Base-by-base conservation (phyloP, 1,140 invertebrate genomes). In the Anagrus nilaparvatae region DNA sequence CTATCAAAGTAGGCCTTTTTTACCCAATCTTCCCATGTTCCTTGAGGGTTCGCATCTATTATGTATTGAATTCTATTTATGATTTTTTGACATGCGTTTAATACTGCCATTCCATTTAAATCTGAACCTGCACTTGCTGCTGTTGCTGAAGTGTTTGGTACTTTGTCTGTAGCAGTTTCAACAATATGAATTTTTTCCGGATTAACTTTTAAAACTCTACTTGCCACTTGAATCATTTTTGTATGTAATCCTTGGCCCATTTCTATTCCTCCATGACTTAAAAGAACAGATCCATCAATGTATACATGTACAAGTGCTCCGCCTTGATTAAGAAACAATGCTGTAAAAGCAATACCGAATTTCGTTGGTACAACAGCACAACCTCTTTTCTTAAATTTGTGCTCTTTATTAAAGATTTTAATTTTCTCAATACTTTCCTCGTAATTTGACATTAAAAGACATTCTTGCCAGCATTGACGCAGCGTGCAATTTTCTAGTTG, bases 221-320 rank as follows among this genome's bases (percentile, higher is more conserved):
- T 81, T 0, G 82, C 81, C 23, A 87, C 78, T 74, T 94, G 88
- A 42, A 91, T 81, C 80, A 92, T 89, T 69, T 95, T 96, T 1
- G 88, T 95, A 55, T 95, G 85, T 0, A 96, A 63, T 1, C 92
- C 92, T 69, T 96, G 92, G 1, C 92, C 92, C 82, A 96, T 95
- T 73, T 97, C 92, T 10, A 84, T 82, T 12, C 91, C 92, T 27
- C 86, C 88, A 59, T 95, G 90, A 19, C 78, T 78, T 9, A 97
- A 52, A 3, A 96, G 69, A 4, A 96, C 86, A 0, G 90, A 91
- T 1, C 92, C 92, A 70, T 97, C 92, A 0, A 63, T 71, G 56
- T 96, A 96, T 12, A 96, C 73, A 19, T 87, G 75, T 10, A 96
- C 73, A 14, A 96, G 67, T 2, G 90, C 87, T 18, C 87, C 90